Evolutionary conservation across 2,113 vertebrate genomes (phyloP), one percentile per base, ranked within the genome.

Genomic region (Loxodonta africana): DNA sequence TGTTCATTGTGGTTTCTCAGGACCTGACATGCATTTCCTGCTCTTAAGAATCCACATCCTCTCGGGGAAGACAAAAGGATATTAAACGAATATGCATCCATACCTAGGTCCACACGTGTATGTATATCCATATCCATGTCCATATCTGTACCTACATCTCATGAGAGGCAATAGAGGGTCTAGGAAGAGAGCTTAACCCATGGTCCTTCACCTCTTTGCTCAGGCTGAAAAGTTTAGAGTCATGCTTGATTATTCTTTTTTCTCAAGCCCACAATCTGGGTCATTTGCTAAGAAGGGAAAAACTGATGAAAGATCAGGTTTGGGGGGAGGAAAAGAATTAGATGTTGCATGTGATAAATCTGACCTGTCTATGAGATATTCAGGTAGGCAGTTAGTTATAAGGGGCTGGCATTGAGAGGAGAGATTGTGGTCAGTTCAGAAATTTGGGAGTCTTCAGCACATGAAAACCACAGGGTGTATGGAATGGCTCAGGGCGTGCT

Each of bases 401-500:
- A 76, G 33, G 60, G 26, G 20, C 48, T 71, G 21, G 15, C 5
- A 12, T n/a, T 77, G 37, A 46, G 17, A 20, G 11, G 41, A 87
- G 12, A 80, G 44, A 41, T 0, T 46, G 18, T 33, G 37, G 8
- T 46, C 46, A 33, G 46, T 33, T 15, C 14, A 57, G 30, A 65
- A n/a, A 9, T 46, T 51, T 21, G 25, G 26, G 21, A 46, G 51
- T 14, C 33, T 0, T 1, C 12, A 77, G 8, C 4, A 10, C 20
- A 3, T 26, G 60, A 25, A 60, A 80, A 62, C 15, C 28, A 28
- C 2, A 15, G 20, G 28, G 12, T 6, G 1, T 30, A 0, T 23
- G 57, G 33, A 23, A 41, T 28, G 63, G n/a, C 37, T 12, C 26
- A 33, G 26, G 18, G 7, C 5, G 12, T 5, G 0, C 2, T 3